Evolutionary conservation across 2,113 vertebrate species (phyloP).

Genomic region (Bubo scandiacus): DNA sequence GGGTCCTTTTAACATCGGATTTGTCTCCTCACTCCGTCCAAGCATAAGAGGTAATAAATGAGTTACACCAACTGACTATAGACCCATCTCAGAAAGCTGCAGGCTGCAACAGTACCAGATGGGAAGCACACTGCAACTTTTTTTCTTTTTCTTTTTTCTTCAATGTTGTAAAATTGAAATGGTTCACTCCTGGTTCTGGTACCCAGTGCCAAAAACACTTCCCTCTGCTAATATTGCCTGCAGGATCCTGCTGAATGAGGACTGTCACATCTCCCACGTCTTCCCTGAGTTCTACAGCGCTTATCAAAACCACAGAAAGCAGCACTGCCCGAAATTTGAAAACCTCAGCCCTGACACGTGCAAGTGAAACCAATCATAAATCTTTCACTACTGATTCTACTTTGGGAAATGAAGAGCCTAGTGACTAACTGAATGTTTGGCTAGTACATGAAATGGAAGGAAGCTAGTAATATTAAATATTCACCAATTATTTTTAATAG

Average conservation of each 20-base stretch:
- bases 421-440: not conserved
- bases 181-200: not conserved
- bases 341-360: not conserved
- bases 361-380: not conserved
- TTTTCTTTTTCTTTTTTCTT: not conserved
- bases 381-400: not conserved
- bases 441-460: accelerated
- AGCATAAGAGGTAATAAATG: not conserved
- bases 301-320: not conserved
- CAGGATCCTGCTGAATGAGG: not conserved
- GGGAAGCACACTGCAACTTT: too few relatives aligned
- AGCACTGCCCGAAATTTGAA: accelerated
- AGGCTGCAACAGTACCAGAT: too few relatives aligned
- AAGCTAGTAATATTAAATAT: not conserved
- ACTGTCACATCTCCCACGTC: accelerated
- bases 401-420: not conserved
- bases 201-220: not conserved
- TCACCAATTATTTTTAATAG: not conserved
- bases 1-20: not conserved
- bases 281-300: accelerated
- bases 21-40: not conserved
- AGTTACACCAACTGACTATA: too few relatives aligned
- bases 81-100: not conserved
- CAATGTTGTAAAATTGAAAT: not conserved
- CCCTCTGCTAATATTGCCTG: not conserved